Conservation (phyloP, 2,888 invertebrate genomes). For the Parascotia fuliginaria region DNA sequence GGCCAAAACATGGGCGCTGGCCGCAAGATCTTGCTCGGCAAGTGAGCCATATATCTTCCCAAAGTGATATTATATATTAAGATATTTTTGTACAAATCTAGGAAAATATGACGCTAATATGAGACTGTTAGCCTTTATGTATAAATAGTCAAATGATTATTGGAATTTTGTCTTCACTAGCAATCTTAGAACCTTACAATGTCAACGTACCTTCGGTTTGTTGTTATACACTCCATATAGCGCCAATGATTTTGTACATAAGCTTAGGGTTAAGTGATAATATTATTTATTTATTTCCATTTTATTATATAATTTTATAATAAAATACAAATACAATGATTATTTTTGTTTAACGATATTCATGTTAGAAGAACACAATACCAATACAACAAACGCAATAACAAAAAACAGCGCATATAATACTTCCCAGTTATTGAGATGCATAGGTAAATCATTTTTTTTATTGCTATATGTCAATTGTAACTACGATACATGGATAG, state of each 20-base stretch:
- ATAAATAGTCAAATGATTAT: conserved; percentile 67
- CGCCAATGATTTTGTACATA: conserved; percentile 76
- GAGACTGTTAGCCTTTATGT: conserved; percentile 65
- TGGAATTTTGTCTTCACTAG: conserved; percentile 50
- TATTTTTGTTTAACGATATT: conserved; percentile 6
- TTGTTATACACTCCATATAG: conserved; percentile 67
- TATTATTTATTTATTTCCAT: conserved; percentile 78
- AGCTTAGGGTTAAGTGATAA: conserved; percentile 75
- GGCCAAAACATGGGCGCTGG: conserved; percentile 96
- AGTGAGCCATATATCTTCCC: conserved; percentile 85
- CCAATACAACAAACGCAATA: no score
- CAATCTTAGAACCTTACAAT: conserved; percentile 32
- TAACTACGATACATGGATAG: no score
- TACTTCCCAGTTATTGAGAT: no score
- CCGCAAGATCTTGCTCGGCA: conserved; percentile 96
- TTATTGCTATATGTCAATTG: no score
- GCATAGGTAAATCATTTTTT: no score
- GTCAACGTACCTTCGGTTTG: conserved; percentile 45
- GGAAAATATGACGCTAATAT: conserved; percentile 72
- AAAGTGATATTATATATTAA: conserved; percentile 82
- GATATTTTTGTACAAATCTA: conserved; percentile 77
- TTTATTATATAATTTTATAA: conserved; percentile 77
- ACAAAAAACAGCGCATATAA: no score
- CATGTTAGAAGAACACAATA: no score
- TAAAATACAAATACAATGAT: conserved; percentile 62